These are phyloP conservation scores for Callionymus lyra DNA, from an alignment of 2,113 vertebrate species.

Conservation along the genomic window DNA sequence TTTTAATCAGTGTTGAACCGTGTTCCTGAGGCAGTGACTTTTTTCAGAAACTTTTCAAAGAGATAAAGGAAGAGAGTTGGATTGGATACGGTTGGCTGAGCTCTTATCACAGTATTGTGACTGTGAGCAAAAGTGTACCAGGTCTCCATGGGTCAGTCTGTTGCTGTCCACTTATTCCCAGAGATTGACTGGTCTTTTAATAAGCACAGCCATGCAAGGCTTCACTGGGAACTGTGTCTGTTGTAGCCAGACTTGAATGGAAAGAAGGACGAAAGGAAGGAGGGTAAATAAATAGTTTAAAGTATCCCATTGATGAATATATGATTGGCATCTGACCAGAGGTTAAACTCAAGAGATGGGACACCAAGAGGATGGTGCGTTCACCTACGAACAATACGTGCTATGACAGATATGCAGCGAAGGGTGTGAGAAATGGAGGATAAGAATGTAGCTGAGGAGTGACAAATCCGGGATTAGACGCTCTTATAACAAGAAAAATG, in stretches of 20 bases:
- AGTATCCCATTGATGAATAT: too few species aligned
- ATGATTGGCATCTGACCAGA: neutral
- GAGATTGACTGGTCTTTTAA: neutral
- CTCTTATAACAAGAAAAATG: slow-evolving; percentile 17
- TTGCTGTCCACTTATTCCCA: too few species aligned
- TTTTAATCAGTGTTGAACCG: too few species aligned
- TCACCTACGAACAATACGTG: slow-evolving; percentile 1
- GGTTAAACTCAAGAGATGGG: neutral
- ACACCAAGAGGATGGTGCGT: neutral
- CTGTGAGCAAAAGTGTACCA: too few species aligned
- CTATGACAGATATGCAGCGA: neutral
- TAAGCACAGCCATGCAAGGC: neutral
- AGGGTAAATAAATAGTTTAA: slow-evolving; percentile 3
- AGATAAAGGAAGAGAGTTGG: too few species aligned
- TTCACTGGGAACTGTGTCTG: slow-evolving; percentile 1
- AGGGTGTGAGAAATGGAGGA: slow-evolving; percentile 2
- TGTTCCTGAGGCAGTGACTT: too few species aligned
- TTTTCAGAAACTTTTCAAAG: too few species aligned
- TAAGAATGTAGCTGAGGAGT: slow-evolving; percentile 18
- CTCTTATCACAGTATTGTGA: too few species aligned
- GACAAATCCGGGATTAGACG: slow-evolving; percentile 45
- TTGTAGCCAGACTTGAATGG: neutral
- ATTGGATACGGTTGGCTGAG: too few species aligned
- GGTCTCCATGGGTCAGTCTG: too few species aligned
- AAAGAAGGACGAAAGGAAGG: neutral